Base-by-base conservation (phyloP, 2,888 invertebrate genomes). In the Melitaea athalia region DNA sequence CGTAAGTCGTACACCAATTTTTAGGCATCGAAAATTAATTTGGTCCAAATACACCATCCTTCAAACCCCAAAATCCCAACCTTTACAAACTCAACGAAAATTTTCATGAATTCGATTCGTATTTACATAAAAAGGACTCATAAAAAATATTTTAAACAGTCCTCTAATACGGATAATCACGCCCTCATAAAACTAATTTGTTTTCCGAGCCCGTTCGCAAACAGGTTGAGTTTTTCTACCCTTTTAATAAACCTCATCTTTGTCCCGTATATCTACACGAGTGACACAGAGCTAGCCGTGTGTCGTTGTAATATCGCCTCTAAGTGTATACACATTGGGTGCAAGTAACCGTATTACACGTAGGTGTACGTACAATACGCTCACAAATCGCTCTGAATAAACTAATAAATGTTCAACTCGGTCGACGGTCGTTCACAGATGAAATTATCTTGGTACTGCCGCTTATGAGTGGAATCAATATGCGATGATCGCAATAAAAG, bases 391-490 rank as follows among this genome's bases (percentile, higher is more conserved):
- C 78, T 69, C 71, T 79, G 76, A 76, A 79, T 78, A 77, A 79
- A 79, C 79, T 78, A 78, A 78, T 77, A 78, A 77, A 77, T 75
- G 75, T 76, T 67, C 70, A 67, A 63, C 70, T 73, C 71, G 71
- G 68, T 55, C 68, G 68, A 63, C 64, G 72, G 72, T 72, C 77
- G 76, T 74, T 73, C 73, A 69, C 74, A 76, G 77, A 86, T 86
- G 79, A 84, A 83, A 86, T 87, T 85, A 86, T 83, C 78, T 74
- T 75, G 79, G 73, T 76, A 76, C 84, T 80, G 81, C 82, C 79
- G 83, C 85, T 88, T 87, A 89, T 88, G 83, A 86, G 84, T 83
- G 87, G 87, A 88, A 89, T 89, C 89, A 87, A 89, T 89, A 87
- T 83, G 82, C 84, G 83, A 87, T 87, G 81, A 86, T 85, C 77